Evolutionary conservation across 2,888 invertebrate species (phyloP), one percentile per base, ranked within the genome.

Genomic region (Tetropium fuscum): DNA sequence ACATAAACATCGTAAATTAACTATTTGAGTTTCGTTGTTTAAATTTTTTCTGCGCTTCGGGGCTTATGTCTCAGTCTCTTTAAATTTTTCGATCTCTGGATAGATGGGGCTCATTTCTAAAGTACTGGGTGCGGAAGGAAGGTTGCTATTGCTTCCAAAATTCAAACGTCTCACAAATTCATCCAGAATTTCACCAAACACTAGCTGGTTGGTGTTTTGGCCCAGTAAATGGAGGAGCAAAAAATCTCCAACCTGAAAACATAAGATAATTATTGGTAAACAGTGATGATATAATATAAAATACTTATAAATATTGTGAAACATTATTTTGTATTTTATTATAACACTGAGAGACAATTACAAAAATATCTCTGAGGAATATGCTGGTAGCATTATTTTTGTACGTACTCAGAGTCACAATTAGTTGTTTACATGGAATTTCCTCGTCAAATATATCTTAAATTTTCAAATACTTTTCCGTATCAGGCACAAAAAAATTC

Each of bases 41-140:
- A 13, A 34, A 34, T 4, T 32, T 19, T 34, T 10, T 30, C 30
- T 13, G 36, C 3, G 20, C 19, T 36, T 3, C 3, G n/a, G 7
- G 22, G 16, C 32, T 87, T 91, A 93, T 83, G 93, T 91, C 83
- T 93, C 93, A 56, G 92, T 92, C 83, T 93, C 93, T 82, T 92
- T 93, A 80, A 86, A 91, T 78, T 90, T 90, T 69, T 90, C 90
- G 61, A 90, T 89, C 78, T 89, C 89, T 16, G 93, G 92, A 80
- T 94, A 94, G 60, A 93, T 92, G 3, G 92, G 92, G 55, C 91
- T 90, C 90, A 94, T 92, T 83, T 94, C 94, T 67, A 94, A 83
- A 11, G 94, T 94, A 51, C 93, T 93, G 0, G 94, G 94, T 1
- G 94, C 94, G 0, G 94, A 93, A 0, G 94, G 94, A 51, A 87